These are phyloP conservation scores for Gastracanthus pulcherrimus DNA, from an alignment of 2,888 invertebrate genomes.

Conservation along the genomic window DNA sequence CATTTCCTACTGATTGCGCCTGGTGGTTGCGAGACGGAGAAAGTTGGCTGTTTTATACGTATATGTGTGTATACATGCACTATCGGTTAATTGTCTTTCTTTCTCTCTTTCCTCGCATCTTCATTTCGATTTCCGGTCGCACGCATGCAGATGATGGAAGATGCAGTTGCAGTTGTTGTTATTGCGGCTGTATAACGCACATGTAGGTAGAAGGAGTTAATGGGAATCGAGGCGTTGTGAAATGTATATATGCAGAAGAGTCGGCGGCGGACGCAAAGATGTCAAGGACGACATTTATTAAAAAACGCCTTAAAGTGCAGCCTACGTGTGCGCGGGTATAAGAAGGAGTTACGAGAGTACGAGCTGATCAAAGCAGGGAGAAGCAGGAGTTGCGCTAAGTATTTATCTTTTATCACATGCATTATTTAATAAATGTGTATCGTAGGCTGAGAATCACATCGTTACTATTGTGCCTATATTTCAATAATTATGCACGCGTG, in stretches of 20 bases:
- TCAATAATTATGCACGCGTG: neutral
- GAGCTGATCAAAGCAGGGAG: no score
- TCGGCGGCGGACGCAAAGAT: conserved; percentile 21
- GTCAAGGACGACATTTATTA: conserved; percentile 51
- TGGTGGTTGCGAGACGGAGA: conserved; percentile 21
- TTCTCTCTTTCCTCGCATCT: no score
- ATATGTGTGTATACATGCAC: neutral
- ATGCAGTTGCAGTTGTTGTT: no score
- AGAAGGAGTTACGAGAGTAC: neutral
- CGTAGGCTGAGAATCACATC: conserved; percentile 3
- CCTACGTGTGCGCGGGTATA: neutral
- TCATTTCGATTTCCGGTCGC: no score
- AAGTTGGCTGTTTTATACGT: conserved; percentile 24
- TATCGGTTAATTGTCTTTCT: no score
- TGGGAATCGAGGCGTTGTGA: neutral
- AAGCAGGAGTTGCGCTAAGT: conserved; percentile 35
- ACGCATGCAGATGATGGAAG: no score
- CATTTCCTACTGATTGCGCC: conserved; percentile 14
- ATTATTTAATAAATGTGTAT: conserved; percentile 26
- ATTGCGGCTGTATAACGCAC: no score
- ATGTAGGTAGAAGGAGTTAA: no score
- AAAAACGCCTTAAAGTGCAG: conserved; percentile 17
- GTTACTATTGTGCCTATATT: neutral
- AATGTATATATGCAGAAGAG: neutral
- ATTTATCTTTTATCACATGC: conserved; percentile 55